Percentiles rank a stretch among this genome's conserved stretches.
Evolutionary conservation across 2,113 vertebrate genomes (phyloP).

Genomic region (Phoxinus phoxinus): DNA sequence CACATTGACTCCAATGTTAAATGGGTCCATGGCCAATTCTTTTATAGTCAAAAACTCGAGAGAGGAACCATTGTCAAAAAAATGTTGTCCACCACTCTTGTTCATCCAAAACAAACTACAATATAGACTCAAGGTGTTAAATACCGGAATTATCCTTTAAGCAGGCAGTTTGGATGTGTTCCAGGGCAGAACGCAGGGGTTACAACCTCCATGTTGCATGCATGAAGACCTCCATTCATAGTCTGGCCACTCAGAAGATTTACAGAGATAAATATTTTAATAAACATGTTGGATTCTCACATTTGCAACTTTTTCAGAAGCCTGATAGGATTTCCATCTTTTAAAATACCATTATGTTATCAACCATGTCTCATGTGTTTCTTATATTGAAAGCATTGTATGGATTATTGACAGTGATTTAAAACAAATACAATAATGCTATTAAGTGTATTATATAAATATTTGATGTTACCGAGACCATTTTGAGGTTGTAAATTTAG

Average conservation of each 20-base stretch:
- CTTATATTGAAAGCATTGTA: conserved; percentile 49
- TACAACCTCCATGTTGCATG: conserved; percentile 12
- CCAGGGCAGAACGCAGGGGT: background rate
- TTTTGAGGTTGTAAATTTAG: conserved; percentile 42
- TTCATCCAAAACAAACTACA: no score
- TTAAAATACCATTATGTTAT: conserved; percentile 53
- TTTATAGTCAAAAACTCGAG: no score
- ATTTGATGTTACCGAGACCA: conserved; percentile 30
- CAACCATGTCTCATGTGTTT: conserved; percentile 55
- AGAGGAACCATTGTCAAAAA: no score
- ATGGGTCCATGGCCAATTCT: no score
- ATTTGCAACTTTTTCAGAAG: conserved; percentile 25
- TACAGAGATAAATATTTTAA: conserved; percentile 7
- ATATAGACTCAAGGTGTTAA: no score
- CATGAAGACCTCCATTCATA: conserved; percentile 31
- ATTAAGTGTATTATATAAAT: conserved; percentile 31
- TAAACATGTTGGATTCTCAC: background rate
- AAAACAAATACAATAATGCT: conserved; percentile 54
- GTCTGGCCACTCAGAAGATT: background rate
- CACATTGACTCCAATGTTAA: no score
- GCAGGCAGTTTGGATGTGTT: conserved; percentile 3
- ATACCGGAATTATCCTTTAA: no score
- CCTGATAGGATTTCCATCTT: conserved; percentile 47
- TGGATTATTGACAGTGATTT: conserved; percentile 49
- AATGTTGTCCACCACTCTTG: no score